Base-by-base conservation (phyloP, 2,888 invertebrate genomes). In the Matsumyia berberina region DNA sequence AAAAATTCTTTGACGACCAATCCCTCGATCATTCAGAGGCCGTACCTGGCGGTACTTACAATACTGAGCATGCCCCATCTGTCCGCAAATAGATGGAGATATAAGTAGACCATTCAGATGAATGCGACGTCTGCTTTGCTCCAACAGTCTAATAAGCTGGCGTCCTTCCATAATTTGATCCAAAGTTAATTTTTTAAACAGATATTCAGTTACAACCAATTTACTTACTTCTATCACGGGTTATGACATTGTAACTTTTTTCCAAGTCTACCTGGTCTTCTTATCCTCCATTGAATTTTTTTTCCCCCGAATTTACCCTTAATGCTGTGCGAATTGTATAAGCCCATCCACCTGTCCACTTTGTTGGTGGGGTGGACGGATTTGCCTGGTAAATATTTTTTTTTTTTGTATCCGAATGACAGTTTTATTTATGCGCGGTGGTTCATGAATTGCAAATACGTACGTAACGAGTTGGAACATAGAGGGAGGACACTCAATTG, bases 341-440 rank as follows among this genome's bases (percentile, higher is more conserved):
- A 73, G 35, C 58, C 79, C 35, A 35, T 58, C 35, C 79, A 79
- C 73, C 67, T 80, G 74, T 74, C 74, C 80, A 53, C n/a, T 42
- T 69, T 35, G 24, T 11, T 19, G 8, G 55, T 24, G 17, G 29
- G 5, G 39, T 24, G 46, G 49, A 24, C 64, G 8, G 57, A 29
- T 44, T n/a, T 57, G 51, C 42, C 24, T 42, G 33, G 39, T 24
- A 42, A 57, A 46, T 29, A 35, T 0, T 24, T 29, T 17, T 55
- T 67, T 39, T 67, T 60, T 44, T 12, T 37, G 5, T 57, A 29
- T 44, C 8, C 49, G 17, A 62, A 17, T 37, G 46, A 58, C 69
- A 70, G 39, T 62, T 78, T 78, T 83, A 83, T 83, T 83, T 83
- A 83, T 78, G 46, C 53, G 78, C 82, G 82, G 82, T 78, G 72